Percentiles rank a stretch among this genome's conserved stretches.
phyloP scores from a whole-genome alignment of 2,797 vertebrate genomes.

The Triplophysa bombifrons region DNA sequence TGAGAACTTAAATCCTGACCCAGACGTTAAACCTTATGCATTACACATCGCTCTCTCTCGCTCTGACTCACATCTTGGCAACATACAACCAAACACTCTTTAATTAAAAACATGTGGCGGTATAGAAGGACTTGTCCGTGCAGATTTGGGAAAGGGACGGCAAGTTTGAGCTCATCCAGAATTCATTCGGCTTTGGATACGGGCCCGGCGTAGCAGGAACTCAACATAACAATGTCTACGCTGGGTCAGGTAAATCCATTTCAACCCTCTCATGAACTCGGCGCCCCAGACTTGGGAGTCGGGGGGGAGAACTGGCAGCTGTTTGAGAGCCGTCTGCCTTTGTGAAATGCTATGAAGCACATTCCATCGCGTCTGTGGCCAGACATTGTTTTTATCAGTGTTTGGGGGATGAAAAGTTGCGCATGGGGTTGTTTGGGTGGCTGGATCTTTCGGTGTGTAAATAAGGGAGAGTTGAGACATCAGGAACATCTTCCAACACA shows the following conservation, averaged over 20 bases:
- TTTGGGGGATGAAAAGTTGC: constrained; percentile 26
- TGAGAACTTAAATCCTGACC: constrained; percentile 45
- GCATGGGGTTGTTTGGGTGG: constrained; percentile 44
- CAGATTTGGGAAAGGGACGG: constrained; percentile 23
- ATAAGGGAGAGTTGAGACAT: constrained; percentile 40
- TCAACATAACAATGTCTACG: neutral
- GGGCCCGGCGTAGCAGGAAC: constrained; percentile 49
- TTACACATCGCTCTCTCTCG: constrained; percentile 18
- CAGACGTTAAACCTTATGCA: constrained; percentile 49
- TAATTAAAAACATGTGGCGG: constrained; percentile 54
- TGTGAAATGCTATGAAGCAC: constrained; percentile 29
- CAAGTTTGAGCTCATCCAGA: constrained; percentile 29
- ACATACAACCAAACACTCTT: neutral
- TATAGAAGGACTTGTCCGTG: constrained; percentile 12
- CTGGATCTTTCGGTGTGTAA: constrained; percentile 41
- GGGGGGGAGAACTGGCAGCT: constrained; percentile 13
- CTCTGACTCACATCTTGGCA: constrained; percentile 27
- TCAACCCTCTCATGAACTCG: constrained; percentile 8
- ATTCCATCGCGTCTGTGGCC: constrained; percentile 47
- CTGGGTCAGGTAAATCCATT: constrained; percentile 36
- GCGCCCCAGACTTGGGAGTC: neutral
- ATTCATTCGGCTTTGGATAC: constrained; percentile 25
- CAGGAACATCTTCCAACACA: neutral
- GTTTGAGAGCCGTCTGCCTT: constrained; percentile 37
- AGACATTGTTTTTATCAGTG: constrained; percentile 37